A percentile compares a stretch with the other conserved stretches of the same genome.
phyloP scores from a whole-genome alignment of 2,113 vertebrate species.

The Peromyscus maniculatus region DNA sequence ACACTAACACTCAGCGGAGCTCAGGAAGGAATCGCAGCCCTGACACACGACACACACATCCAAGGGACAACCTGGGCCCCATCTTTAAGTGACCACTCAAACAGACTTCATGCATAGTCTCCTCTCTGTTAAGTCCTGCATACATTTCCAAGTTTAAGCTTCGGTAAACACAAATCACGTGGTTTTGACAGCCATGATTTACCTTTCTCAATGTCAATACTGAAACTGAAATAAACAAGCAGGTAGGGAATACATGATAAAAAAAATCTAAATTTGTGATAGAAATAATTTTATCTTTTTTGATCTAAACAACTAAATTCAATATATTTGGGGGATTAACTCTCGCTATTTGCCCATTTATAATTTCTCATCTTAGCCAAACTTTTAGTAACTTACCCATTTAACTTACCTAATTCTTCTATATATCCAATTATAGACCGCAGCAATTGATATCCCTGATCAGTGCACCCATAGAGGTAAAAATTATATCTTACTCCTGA shows the following conservation, averaged over 20 bases:
- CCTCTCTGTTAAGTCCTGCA: background rate
- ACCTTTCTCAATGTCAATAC: background rate
- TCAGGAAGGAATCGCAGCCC: background rate
- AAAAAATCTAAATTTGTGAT: background rate
- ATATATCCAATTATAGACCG: slow-evolving; percentile 86
- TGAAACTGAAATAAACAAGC: background rate
- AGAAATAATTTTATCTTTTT: slow-evolving; percentile 35
- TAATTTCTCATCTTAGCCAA: background rate
- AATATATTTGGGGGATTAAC: slow-evolving; percentile 7
- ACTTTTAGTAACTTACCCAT: background rate
- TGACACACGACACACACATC: background rate
- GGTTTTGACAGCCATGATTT: slow-evolving; percentile 29
- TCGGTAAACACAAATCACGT: background rate
- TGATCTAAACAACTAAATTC: slow-evolving; percentile 12
- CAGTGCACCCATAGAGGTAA: slow-evolving; percentile 88
- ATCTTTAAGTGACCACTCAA: background rate
- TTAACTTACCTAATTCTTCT: slow-evolving; percentile 88
- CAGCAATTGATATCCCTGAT: slow-evolving; percentile 87
- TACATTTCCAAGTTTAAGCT: background rate
- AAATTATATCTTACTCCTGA: slow-evolving; percentile 86
- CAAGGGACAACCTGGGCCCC: background rate
- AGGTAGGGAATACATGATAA: background rate
- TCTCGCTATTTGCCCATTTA: background rate
- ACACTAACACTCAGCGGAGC: background rate
- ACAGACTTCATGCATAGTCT: background rate